These are phyloP conservation scores for Anhinga rufa DNA, from an alignment of 2,113 vertebrate genomes.

Conservation along the genomic window DNA sequence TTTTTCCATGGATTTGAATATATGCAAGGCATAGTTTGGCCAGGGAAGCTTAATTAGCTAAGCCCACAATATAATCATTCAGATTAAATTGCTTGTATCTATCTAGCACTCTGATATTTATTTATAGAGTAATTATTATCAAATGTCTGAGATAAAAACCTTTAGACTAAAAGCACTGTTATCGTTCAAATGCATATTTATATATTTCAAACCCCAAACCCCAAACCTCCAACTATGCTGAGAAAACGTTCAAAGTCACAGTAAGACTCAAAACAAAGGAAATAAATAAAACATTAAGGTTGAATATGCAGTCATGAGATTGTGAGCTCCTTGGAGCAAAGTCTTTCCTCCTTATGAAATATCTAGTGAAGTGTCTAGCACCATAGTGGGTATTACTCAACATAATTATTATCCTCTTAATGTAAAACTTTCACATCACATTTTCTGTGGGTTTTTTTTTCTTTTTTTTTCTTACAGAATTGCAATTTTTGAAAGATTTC, in stretches of 20 bases:
- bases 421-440: background rate
- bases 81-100: constrained; percentile 63
- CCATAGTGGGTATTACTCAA: background rate
- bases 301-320: background rate
- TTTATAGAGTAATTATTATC: constrained; percentile 61
- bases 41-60: constrained; percentile 62
- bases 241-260: background rate
- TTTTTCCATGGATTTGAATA: constrained; percentile 25
- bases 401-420: background rate
- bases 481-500: background rate
- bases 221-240: background rate
- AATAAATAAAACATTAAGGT: constrained; percentile 39
- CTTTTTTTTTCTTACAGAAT: background rate
- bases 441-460: background rate
- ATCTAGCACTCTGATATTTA: constrained; percentile 60
- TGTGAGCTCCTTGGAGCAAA: constrained; percentile 8
- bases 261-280: constrained; percentile 18
- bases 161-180: constrained; percentile 42
- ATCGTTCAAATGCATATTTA: constrained; percentile 21
- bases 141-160: constrained; percentile 57
- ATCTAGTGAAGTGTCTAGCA: background rate
- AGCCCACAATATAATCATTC: constrained; percentile 59
- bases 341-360: background rate
- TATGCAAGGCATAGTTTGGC: constrained; percentile 23
- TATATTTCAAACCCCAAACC: background rate